These are phyloP conservation scores for Mobula birostris DNA, from an alignment of 2,113 vertebrate genomes.

Conservation along the genomic window DNA sequence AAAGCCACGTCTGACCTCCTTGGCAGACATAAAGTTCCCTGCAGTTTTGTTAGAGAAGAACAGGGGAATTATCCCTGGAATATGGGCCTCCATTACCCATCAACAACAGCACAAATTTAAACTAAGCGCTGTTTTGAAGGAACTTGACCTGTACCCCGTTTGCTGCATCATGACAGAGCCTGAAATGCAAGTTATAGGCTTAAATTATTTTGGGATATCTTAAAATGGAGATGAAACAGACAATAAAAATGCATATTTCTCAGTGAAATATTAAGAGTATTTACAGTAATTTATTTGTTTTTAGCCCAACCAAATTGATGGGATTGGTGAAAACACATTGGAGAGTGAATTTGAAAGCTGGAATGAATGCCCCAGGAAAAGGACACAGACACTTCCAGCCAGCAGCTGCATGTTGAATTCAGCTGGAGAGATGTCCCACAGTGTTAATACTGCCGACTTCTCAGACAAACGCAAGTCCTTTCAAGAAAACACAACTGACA, in stretches of 20 bases:
- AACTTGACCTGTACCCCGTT: not conserved
- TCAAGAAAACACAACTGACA: constrained; percentile 30
- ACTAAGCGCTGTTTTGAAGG: not conserved
- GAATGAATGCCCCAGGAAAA: constrained; percentile 65
- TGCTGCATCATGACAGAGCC: not conserved
- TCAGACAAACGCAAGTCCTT: constrained; percentile 48
- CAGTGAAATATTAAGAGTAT: not conserved
- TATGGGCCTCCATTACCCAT: too few relatives aligned
- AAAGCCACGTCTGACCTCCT: too few relatives aligned
- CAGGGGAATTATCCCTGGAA: too few relatives aligned
- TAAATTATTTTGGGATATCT: not conserved
- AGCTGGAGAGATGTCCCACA: constrained; percentile 41
- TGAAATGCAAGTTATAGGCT: not conserved
- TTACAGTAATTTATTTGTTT: not conserved
- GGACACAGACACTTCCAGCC: constrained; percentile 83
- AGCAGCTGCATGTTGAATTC: constrained; percentile 55
- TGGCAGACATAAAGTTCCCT: too few relatives aligned
- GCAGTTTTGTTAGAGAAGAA: too few relatives aligned
- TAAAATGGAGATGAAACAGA: not conserved
- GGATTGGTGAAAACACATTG: fast-evolving
- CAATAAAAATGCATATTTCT: not conserved
- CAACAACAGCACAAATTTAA: too few relatives aligned
- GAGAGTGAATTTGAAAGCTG: constrained; percentile 45
- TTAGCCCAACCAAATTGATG: not conserved
- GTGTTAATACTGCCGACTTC: constrained; percentile 46